A percentile compares a stretch with the other conserved stretches of the same genome.
Conservation (phyloP, 2,113 vertebrate genomes). For the Ciconia boyciana region DNA sequence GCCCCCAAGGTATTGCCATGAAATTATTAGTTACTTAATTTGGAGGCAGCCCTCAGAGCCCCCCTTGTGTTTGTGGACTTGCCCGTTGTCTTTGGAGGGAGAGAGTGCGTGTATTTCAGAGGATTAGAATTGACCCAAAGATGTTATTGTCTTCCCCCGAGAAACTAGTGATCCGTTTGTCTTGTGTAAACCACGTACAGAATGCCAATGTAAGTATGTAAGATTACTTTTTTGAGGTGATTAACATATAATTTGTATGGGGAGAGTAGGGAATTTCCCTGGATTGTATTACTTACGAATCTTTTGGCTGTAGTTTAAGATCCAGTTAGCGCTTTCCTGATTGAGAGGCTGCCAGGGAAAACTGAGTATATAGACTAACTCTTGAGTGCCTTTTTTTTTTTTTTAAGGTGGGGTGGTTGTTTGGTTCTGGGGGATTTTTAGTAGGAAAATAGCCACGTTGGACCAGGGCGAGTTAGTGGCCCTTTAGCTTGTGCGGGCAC, state of each 20-base stretch:
- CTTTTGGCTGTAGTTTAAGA: background rate
- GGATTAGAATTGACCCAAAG: background rate
- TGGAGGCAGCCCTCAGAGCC: background rate
- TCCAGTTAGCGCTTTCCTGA: background rate
- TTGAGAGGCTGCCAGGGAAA: conserved; percentile 41
- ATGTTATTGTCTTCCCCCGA: background rate
- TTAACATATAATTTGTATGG: background rate
- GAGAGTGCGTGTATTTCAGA: background rate
- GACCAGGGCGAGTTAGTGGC: background rate
- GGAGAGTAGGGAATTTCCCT: conserved; percentile 32
- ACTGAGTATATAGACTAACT: background rate
- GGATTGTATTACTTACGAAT: background rate
- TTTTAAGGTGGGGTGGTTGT: background rate
- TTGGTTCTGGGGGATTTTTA: background rate
- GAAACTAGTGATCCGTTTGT: fast-evolving
- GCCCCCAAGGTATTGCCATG: background rate
- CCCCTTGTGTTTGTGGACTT: background rate
- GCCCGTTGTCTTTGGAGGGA: background rate
- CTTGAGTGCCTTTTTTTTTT: background rate
- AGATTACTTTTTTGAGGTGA: background rate
- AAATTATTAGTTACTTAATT: background rate
- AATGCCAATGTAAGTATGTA: background rate
- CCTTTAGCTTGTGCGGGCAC: background rate
- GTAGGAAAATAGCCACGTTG: background rate
- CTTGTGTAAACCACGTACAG: background rate